phyloP scores from a whole-genome alignment of 2,113 vertebrate species.

The Sporophila hypoxantha region DNA sequence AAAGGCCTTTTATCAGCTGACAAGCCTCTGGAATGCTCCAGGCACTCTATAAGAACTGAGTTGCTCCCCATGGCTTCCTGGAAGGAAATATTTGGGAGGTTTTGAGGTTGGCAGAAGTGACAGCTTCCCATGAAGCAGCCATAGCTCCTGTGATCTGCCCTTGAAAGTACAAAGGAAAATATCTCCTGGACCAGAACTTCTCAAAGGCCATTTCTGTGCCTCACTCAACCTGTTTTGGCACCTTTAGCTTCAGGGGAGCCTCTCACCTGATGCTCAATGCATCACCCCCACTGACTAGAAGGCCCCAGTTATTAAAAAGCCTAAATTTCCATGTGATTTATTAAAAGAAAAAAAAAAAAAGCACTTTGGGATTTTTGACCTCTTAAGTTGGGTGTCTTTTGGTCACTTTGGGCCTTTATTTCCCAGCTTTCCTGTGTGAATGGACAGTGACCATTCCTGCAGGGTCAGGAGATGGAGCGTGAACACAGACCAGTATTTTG shows the following conservation, averaged over 20 bases:
- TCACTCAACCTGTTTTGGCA: neutral
- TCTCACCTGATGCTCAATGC: neutral
- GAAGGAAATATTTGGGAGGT: neutral
- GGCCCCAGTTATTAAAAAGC: neutral
- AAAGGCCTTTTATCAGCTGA: neutral
- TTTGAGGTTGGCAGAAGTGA: neutral
- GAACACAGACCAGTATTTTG: neutral
- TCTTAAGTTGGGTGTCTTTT: neutral
- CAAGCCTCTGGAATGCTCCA: neutral
- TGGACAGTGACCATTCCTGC: neutral
- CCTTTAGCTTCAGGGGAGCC: neutral
- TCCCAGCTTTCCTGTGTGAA: neutral
- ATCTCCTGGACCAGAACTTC: neutral
- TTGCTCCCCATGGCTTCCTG: accelerated
- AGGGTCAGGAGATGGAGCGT: neutral
- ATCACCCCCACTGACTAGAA: neutral
- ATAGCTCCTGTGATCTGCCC: accelerated
- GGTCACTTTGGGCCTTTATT: neutral
- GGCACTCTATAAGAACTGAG: neutral
- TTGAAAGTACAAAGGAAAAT: neutral
- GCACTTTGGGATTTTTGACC: neutral
- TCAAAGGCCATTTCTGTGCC: neutral
- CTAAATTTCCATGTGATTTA: neutral
- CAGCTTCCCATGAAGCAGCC: accelerated
- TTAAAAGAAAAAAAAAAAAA: neutral